A percentile compares a stretch with the other conserved stretches of the same genome.
phyloP scores from a whole-genome alignment of 2,113 vertebrate genomes.

The Copsychus sechellarum region DNA sequence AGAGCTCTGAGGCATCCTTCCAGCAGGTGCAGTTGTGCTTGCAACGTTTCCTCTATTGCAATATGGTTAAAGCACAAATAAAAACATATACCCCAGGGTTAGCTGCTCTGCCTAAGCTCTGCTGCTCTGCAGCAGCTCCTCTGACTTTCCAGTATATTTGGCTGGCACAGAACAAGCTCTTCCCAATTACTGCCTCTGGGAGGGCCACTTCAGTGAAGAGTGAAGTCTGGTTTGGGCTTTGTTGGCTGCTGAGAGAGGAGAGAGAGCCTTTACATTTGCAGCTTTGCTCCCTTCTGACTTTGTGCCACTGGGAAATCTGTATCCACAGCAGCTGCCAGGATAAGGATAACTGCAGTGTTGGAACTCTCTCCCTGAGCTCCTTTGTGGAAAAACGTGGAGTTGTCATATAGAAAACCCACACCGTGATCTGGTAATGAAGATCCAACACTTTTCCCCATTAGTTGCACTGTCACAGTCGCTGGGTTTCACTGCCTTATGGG shows the following conservation, averaged over 20 bases:
- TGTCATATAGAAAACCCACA: neutral
- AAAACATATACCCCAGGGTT: neutral
- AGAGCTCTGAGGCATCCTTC: constrained; percentile 4
- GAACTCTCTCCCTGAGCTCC: neutral
- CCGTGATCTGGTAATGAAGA: neutral
- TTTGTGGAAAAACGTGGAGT: neutral
- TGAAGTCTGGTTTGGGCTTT: neutral
- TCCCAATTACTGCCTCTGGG: neutral
- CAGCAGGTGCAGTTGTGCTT: constrained; percentile 35
- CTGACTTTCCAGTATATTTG: neutral
- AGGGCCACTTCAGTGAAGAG: neutral
- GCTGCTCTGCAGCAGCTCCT: neutral
- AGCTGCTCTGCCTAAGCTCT: neutral
- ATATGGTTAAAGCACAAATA: neutral
- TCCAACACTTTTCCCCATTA: neutral
- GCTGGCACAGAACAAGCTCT: neutral
- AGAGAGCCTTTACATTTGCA: neutral
- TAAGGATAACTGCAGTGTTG: neutral
- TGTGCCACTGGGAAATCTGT: neutral
- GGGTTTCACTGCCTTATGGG: neutral
- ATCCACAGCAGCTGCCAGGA: neutral
- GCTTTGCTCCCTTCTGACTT: neutral
- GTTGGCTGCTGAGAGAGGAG: neutral
- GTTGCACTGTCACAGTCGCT: neutral
- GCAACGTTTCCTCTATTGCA: neutral